Percentiles rank a stretch among this genome's conserved stretches.
Conservation (phyloP, 2,888 invertebrate species). For the Epinotia ramella region DNA sequence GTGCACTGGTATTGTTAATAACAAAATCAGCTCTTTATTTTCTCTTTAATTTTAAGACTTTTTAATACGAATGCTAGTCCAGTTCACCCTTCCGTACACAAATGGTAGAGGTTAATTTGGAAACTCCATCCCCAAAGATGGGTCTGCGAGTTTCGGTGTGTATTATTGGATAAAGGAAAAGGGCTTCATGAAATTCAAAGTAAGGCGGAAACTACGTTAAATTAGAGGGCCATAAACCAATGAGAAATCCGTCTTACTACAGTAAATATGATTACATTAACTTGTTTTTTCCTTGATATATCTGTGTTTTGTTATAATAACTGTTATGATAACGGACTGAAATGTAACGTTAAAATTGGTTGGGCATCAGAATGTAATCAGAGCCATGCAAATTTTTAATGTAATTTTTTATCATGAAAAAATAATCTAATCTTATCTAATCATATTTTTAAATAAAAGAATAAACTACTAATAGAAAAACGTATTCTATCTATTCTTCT, state of each 20-base stretch:
- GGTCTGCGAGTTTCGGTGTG: slow-evolving; percentile 59
- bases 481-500: no score
- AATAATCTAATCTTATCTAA: no score
- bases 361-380: no score
- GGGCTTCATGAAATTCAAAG: slow-evolving; percentile 64
- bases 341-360: not conserved
- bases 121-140: slow-evolving; percentile 51
- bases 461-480: no score
- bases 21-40: no score
- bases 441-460: no score
- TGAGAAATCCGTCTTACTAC: slow-evolving; percentile 34
- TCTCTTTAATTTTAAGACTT: no score
- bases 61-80: not conserved
- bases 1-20: no score
- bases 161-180: slow-evolving; percentile 67
- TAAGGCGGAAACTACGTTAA: slow-evolving; percentile 62
- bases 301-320: not conserved
- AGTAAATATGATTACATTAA: slow-evolving; percentile 8
- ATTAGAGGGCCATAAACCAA: slow-evolving; percentile 54
- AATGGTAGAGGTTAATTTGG: slow-evolving; percentile 25
- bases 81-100: not conserved
- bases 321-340: not conserved
- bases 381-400: no score
- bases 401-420: no score
- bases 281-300: not conserved